Percentiles rank a stretch among this genome's conserved stretches.
These are phyloP conservation scores for Okapia johnstoni DNA, from an alignment of 2,113 vertebrate genomes.

Conservation along the genomic window DNA sequence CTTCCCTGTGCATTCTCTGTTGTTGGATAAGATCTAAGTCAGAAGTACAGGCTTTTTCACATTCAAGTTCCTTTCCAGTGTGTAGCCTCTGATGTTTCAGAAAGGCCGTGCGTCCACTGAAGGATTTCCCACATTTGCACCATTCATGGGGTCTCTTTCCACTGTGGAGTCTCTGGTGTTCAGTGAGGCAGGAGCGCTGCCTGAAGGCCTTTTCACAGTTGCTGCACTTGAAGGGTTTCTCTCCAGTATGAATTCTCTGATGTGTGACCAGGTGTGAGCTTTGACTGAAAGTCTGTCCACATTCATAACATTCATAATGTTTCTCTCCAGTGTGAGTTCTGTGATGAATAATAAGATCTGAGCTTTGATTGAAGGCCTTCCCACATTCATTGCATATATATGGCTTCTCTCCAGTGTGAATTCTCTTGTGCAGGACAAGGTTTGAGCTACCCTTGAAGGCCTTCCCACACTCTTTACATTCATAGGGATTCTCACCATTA, in stretches of 20 bases:
- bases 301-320: conserved; percentile 29
- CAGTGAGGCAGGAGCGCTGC: not conserved
- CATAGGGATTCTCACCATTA: not conserved
- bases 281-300: conserved; percentile 61
- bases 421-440: conserved; percentile 53
- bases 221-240: conserved; percentile 51
- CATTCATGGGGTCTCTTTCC: not conserved
- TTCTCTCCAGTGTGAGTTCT: conserved; percentile 67
- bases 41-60: not conserved
- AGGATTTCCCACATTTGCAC: not conserved
- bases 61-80: not conserved
- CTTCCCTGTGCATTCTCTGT: not conserved
- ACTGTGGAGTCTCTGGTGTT: conserved; percentile 34
- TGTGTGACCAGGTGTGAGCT: conserved; percentile 58
- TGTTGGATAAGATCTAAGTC: not conserved
- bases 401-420: conserved; percentile 51
- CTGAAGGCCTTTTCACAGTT: conserved; percentile 43
- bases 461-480: conserved; percentile 8
- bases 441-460: conserved; percentile 44
- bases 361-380: conserved; percentile 58
- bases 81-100: conserved; percentile 24
- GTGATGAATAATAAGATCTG: conserved; percentile 41
- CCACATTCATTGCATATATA: conserved; percentile 55
- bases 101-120: not conserved
- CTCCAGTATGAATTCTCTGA: conserved; percentile 61